Base-by-base conservation (phyloP, 2,113 vertebrate species). In the Dicrurus megarhynchus region DNA sequence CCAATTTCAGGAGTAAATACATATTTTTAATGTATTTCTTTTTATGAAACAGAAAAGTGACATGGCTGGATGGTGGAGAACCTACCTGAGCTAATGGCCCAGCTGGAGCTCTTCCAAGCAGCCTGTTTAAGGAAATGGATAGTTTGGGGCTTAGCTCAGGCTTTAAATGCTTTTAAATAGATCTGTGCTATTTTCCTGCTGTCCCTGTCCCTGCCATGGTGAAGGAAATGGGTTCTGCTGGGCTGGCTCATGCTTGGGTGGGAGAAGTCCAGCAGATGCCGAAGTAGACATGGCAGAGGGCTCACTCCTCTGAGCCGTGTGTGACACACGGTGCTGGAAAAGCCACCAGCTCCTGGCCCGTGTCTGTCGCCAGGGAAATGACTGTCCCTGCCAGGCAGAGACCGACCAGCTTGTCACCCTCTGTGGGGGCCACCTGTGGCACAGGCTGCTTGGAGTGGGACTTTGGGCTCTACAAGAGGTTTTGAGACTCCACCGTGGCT, bases 1-100 rank as follows among this genome's bases (percentile, higher is more conserved):
- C 59, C 78, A 89, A 89, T 96, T 95, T 85, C 49, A 65, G 82
- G 74, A 89, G 65, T 79, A 96, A 95, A 96, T 87, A 94, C 3
- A 0, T 75, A 79, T 93, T 82, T 92, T 91, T 60, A 95, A 93
- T 84, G 41, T 79, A 35, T 95, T 91, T 91, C 33, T 63, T 73
- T 81, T 84, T 57, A 93, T 23, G 67, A 93, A 59, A 78, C 65
- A 85, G 82, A 95, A 82, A 93, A 87, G 44, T 5, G 44, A 73
- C 46, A 41, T 85, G 84, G 63, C 57, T 95, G 90, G 90, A n/a
- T 93, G 71, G 70, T 44, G 44, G 57, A 60, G 74, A 93, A 69
- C 61, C 82, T 79, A 96, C 95, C 92, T 96, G 96, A 95, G 94
- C 65, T 95, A 95, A 96, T 93, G 78, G 90, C 70, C 57, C 75